Percentiles rank a stretch among this genome's conserved stretches.
phyloP scores from a whole-genome alignment of 2,797 vertebrate genomes.

The Gymnocypris eckloni region DNA sequence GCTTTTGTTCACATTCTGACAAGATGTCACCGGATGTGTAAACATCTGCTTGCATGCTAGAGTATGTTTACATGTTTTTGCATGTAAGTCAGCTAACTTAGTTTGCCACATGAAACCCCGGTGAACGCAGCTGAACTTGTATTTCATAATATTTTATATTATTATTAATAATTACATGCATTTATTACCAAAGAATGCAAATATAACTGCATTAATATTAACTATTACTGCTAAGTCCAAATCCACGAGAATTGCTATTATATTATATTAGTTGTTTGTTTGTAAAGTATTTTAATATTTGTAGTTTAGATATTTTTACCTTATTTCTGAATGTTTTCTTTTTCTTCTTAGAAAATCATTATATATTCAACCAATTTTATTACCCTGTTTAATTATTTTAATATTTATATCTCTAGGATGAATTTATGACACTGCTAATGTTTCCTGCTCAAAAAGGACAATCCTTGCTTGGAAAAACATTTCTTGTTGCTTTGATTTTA shows the following conservation, averaged over 20 bases:
- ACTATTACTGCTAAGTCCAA: neutral
- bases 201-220: neutral
- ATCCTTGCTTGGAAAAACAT: neutral
- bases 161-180: neutral
- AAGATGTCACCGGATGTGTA: slow-evolving; percentile 20
- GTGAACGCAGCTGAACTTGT: slow-evolving; percentile 27
- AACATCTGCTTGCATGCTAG: slow-evolving; percentile 32
- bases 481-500: neutral
- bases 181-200: neutral
- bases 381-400: neutral
- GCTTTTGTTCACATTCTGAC: neutral
- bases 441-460: neutral
- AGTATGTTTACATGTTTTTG: slow-evolving; percentile 21
- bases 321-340: too few species aligned
- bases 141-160: neutral
- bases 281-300: neutral
- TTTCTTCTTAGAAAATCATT: neutral
- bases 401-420: neutral
- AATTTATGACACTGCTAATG: neutral
- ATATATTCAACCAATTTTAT: neutral
- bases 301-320: too few species aligned
- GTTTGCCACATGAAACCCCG: slow-evolving; percentile 32
- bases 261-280: neutral
- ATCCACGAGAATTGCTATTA: neutral
- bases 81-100: neutral